Percentiles rank a stretch among this genome's conserved stretches.
These are phyloP conservation scores for Rhynchomys soricoides DNA, from an alignment of 2,113 vertebrate species.

Conservation along the genomic window DNA sequence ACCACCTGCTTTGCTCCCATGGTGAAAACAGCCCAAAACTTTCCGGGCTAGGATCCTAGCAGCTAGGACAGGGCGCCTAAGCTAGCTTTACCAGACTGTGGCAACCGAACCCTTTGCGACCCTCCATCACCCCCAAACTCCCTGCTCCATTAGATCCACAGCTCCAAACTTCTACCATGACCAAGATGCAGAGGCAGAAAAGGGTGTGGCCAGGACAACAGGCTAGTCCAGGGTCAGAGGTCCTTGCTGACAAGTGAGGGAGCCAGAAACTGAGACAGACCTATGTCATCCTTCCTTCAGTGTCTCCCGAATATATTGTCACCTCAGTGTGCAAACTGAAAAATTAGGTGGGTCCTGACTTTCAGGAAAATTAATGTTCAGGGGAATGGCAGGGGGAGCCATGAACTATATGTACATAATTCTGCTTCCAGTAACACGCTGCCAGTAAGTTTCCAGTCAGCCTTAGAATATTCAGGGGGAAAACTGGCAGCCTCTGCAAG, in stretches of 20 bases:
- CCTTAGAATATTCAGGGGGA: neutral
- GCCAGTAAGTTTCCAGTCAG: neutral
- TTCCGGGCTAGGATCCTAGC: too few relatives aligned
- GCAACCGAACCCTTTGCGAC: neutral
- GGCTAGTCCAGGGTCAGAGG: neutral
- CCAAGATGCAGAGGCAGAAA: neutral
- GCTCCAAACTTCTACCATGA: neutral
- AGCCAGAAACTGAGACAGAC: neutral
- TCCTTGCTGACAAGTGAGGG: neutral
- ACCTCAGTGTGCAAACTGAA: neutral
- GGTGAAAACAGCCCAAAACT: neutral
- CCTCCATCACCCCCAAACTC: too few relatives aligned
- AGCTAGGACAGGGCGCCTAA: neutral
- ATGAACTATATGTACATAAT: fast-evolving
- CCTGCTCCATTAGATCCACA: neutral
- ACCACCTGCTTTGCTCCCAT: too few relatives aligned
- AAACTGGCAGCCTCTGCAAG: neutral
- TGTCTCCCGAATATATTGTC: neutral
- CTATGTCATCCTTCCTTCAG: neutral
- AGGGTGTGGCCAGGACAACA: too few relatives aligned
- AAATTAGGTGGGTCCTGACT: too few relatives aligned
- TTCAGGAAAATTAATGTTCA: neutral
- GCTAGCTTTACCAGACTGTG: neutral
- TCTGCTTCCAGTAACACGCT: neutral
- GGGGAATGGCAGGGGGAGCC: neutral